These are phyloP conservation scores for Coracias cyanogaster DNA, from an alignment of 2,797 vertebrate genomes.

Conservation along the genomic window DNA sequence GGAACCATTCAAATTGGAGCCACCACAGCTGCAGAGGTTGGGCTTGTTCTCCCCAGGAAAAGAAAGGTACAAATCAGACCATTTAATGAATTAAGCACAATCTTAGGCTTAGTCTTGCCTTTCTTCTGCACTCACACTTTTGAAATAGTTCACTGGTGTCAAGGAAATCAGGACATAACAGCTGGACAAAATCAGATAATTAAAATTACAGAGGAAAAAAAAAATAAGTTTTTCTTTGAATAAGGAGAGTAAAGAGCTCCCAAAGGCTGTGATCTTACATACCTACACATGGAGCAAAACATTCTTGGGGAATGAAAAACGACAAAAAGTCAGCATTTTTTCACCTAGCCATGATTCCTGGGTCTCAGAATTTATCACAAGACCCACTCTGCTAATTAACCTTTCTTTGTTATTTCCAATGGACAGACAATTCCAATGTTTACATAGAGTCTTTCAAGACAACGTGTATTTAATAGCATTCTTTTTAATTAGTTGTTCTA, in stretches of 20 bases:
- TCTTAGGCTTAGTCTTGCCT: neutral
- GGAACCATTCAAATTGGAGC: neutral
- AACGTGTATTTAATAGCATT: accelerated
- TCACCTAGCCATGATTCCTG: neutral
- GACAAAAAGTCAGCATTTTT: neutral
- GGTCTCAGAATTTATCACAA: neutral
- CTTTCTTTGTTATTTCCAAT: neutral
- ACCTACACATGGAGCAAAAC: neutral
- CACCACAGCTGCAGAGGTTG: neutral
- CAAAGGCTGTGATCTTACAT: neutral
- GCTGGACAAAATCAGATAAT: neutral
- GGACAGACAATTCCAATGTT: neutral
- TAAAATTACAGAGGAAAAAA: neutral
- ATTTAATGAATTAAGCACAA: neutral
- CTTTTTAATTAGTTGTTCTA: neutral
- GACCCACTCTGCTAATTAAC: neutral
- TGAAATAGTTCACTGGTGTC: neutral
- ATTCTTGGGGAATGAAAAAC: neutral
- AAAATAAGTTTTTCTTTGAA: accelerated
- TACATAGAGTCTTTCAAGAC: neutral
- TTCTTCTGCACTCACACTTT: neutral
- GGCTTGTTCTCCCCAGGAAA: neutral
- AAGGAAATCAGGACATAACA: neutral
- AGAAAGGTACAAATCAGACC: neutral
- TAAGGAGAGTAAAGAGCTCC: neutral